A percentile compares a stretch with the other conserved stretches of the same genome.
Evolutionary conservation across 2,797 vertebrate genomes (phyloP).

Genomic region (Lateolabrax maculatus): DNA sequence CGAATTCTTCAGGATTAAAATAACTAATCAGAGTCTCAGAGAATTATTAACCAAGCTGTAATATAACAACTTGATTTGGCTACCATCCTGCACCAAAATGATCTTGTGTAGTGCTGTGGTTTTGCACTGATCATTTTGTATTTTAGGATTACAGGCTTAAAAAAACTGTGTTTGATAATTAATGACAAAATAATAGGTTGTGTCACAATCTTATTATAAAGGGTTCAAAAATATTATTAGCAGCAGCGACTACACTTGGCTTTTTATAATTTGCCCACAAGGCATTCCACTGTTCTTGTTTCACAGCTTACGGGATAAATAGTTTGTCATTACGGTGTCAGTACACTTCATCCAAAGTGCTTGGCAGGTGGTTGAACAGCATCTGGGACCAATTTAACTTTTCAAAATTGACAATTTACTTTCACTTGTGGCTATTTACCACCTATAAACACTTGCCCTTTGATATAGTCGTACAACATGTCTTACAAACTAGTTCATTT

Average conservation of each 20-base stretch:
- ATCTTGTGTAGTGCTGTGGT: neutral
- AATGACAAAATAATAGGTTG: no score
- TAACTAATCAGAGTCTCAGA: neutral
- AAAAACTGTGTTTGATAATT: no score
- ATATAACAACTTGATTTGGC: neutral
- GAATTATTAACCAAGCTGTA: neutral
- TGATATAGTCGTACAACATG: neutral
- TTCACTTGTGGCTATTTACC: neutral
- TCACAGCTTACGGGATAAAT: conserved; percentile 7
- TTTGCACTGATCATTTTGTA: no score
- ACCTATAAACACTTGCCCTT: neutral
- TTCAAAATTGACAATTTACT: no score
- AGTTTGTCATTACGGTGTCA: neutral
- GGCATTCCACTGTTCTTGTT: neutral
- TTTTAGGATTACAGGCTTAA: no score
- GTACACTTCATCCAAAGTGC: neutral
- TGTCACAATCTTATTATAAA: neutral
- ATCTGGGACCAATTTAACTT: neutral
- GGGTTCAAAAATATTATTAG: neutral
- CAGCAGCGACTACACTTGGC: neutral
- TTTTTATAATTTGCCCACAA: conserved; percentile 1
- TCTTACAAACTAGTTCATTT: neutral
- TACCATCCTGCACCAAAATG: neutral
- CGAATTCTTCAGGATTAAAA: neutral
- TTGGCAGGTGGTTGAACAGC: neutral